phyloP scores from a whole-genome alignment of 1,140 invertebrate genomes.

The Cephus cinctus region DNA sequence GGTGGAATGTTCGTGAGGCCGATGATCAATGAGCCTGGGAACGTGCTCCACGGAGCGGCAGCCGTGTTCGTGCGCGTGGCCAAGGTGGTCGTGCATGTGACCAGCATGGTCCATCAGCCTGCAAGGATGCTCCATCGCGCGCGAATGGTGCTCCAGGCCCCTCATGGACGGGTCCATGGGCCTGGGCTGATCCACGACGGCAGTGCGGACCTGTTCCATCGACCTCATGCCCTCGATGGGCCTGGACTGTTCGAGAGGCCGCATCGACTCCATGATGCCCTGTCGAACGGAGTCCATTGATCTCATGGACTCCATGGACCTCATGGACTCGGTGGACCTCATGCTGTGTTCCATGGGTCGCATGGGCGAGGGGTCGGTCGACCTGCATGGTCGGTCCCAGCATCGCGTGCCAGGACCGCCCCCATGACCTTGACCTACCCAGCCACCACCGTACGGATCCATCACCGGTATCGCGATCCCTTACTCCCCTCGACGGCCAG shows the following conservation, averaged over 20 bases:
- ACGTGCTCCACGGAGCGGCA: conserved; percentile 49
- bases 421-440: conserved; percentile 43
- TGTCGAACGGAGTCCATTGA: conserved; percentile 46
- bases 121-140: conserved; percentile 37
- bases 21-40: conserved; percentile 38
- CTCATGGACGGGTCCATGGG: conserved; percentile 20
- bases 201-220: conserved; percentile 35
- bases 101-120: conserved; percentile 44
- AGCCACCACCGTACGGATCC: conserved; percentile 46
- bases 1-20: conserved; percentile 31
- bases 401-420: conserved; percentile 34
- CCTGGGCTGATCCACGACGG: conserved; percentile 37
- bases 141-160: conserved; percentile 22
- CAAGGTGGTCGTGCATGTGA: conserved; percentile 43
- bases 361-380: conserved; percentile 52
- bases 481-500: conserved; percentile 7
- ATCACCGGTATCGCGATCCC: conserved; percentile 24
- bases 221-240: conserved; percentile 18
- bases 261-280: neutral
- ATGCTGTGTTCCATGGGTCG: conserved; percentile 49
- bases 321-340: conserved; percentile 47
- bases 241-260: conserved; percentile 7
- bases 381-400: conserved; percentile 50
- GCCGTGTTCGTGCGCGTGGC: conserved; percentile 40
- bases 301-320: conserved; percentile 52